Conservation (phyloP, 2,113 vertebrate species). For the Pseudorasbora parva region DNA sequence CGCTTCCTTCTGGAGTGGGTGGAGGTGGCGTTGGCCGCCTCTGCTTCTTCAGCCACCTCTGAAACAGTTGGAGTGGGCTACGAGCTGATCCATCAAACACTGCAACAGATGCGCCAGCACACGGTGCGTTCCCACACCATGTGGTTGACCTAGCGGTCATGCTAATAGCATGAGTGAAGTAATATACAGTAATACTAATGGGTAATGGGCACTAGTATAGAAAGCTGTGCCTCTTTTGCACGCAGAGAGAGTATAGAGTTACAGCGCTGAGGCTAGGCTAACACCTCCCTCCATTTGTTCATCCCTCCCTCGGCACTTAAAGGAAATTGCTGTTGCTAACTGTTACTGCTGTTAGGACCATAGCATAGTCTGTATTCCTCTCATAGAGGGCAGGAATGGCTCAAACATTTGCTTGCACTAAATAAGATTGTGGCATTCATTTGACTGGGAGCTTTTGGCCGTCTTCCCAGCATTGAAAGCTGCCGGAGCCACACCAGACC, state of each 20-base stretch:
- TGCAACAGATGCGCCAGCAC: conserved; percentile 81
- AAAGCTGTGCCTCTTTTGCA: conserved; percentile 20
- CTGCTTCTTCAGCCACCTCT: conserved; percentile 59
- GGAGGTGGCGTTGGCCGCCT: conserved; percentile 79
- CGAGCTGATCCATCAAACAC: conserved; percentile 77
- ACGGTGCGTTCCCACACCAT: conserved; percentile 69
- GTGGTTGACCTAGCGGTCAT: conserved; percentile 12
- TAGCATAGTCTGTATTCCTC: conserved; percentile 21
- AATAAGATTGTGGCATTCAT: conserved; percentile 34
- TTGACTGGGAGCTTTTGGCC: conserved; percentile 44
- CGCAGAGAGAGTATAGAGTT: conserved; percentile 40
- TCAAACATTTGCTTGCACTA: not conserved
- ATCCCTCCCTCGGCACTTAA: not conserved
- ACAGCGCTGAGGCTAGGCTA: not conserved
- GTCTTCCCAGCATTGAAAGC: conserved; percentile 44
- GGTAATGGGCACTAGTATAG: conserved; percentile 13
- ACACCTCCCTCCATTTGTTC: not conserved
- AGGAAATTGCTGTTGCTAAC: not conserved
- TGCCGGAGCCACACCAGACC: not conserved
- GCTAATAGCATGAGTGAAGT: conserved; percentile 24
- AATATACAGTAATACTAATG: conserved; percentile 20
- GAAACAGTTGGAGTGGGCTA: conserved; percentile 70
- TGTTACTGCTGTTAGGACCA: not conserved
- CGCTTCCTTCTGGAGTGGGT: conserved; percentile 83
- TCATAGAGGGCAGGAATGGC: not conserved